Base-by-base conservation (phyloP, 2,797 vertebrate genomes). In the Graptemys geographica region DNA sequence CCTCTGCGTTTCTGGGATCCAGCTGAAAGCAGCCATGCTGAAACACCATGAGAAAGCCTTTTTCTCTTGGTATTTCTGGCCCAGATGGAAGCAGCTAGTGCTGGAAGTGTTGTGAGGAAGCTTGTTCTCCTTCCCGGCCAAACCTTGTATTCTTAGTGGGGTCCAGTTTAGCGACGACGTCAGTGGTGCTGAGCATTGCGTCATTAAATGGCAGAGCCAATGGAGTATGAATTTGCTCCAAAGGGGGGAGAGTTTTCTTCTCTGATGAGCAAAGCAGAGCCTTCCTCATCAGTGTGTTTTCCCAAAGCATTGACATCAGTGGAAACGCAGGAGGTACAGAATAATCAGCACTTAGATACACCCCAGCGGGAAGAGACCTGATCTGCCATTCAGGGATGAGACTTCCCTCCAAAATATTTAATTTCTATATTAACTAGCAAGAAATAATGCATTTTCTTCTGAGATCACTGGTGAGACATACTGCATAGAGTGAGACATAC, bases 311-410 rank as follows among this genome's bases (percentile, higher is more conserved):
- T 92, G 92, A 92, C 90, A 88, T 90, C 93, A 84, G 76, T 91
- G 90, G 92, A 94, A 96, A 94, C 41, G 90, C 78, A 62, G 28
- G 81, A 89, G 69, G 84, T 96, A 84, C 84, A 86, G 55, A 86
- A 41, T 19, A 31, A 0, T 1, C 2, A 2, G 19, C 47, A 28
- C 55, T 92, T n/a, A 83, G 86, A 88, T 79, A 16, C 12, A 11
- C 65, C 4, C 2, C 59, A 33, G 49, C 0, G 41, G 89, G 87
- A 91, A 89, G 18, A 47, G 44, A 81, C 84, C 95, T 87, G 72
- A 84, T 44, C 56, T 89, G 25, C 65, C 92, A 52, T 79, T 44
- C 1, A 0, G 81, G 83, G 52, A 82, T 69, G 76, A 72, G 90
- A 93, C 51, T n/a, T 84, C 59, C n/a, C 56, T 0, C 47, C 41